Base-by-base conservation (phyloP, 2,888 invertebrate species). In the Teinopalpus imperialis region DNA sequence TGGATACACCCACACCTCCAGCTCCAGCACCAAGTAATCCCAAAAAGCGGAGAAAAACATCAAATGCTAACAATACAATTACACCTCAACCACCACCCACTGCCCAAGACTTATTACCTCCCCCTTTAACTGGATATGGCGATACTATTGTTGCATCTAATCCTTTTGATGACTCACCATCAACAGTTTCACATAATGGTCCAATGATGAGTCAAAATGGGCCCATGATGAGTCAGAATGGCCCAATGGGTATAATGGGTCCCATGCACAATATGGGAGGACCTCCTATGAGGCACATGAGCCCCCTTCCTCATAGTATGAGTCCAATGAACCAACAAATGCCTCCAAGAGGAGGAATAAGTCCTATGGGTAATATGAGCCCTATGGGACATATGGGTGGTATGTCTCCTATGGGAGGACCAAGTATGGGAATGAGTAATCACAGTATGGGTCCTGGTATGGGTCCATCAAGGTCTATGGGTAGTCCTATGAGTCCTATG, bases 61-160 rank as follows among this genome's bases (percentile, higher is more conserved):
- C 93, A 51, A 94, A 92, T 76, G 93, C 93, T 30, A 92, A 93
- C 50, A 90, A 91, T 69, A 86, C 90, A 47, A 80, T 90, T 50
- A 90, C 92, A 66, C 92, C 93, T 57, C 92, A 93, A 61, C 93
- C 93, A 45, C 92, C 91, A 56, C 93, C 92, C 47, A 94, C 93
- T 48, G 93, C 92, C 66, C 94, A 93, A 63, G 94, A 95, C 78
- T 93, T 96, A 68, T 83, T 97, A 52, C 91, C 96, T 60, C 97
- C 97, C 30, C 97, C 97, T 14, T 92, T 96, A 65, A 94, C 95
- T 31, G 96, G 96, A 57, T 97, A 95, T 81, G 97, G 97, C 23
- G 97, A 97, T 72, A 97, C 97, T 48, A 96, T 98, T 69, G 94
- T 97, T 51, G 97, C 97, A 46, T 97, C 96, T 52, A 98, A 98